Conservation (phyloP, 2,888 invertebrate genomes). For the Drosophila austrosaltans region DNA sequence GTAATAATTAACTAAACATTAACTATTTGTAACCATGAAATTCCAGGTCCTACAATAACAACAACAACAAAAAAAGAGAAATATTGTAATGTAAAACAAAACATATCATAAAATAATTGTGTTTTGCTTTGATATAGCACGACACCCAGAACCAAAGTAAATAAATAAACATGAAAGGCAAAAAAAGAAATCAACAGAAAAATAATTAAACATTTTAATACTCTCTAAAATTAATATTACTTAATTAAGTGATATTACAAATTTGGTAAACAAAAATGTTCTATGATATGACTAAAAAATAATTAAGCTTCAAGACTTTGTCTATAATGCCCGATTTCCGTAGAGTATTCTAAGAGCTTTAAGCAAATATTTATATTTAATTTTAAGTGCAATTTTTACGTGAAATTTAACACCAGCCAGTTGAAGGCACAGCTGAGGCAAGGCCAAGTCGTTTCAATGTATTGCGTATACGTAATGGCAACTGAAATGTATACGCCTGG, state of each 20-base stretch:
- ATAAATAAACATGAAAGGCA: constrained; percentile 10
- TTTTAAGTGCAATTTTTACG: constrained; percentile 64
- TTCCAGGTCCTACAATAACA: constrained; percentile 40
- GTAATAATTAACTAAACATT: constrained; percentile 79
- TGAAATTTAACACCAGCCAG: constrained; percentile 65
- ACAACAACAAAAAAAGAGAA: neutral
- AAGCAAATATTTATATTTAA: constrained; percentile 65
- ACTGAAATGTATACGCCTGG: constrained; percentile 26
- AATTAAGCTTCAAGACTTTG: neutral
- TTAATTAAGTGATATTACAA: neutral
- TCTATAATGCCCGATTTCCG: neutral
- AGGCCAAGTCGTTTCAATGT: constrained; percentile 36
- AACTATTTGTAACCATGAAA: constrained; percentile 79
- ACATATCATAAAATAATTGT: constrained; percentile 47
- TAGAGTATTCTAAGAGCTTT: constrained; percentile 42
- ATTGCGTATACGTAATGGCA: constrained; percentile 59
- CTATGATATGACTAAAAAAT: neutral
- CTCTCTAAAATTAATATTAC: neutral
- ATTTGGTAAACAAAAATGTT: neutral
- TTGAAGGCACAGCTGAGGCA: constrained; percentile 25
- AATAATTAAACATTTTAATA: constrained; percentile 4
- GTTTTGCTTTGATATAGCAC: constrained; percentile 51
- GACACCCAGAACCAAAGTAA: constrained; percentile 41
- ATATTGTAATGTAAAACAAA: constrained; percentile 20
- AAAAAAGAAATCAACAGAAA: neutral